Evolutionary conservation across 1,140 invertebrate genomes (phyloP).

Genomic region (Himalopsyche phryganea): DNA sequence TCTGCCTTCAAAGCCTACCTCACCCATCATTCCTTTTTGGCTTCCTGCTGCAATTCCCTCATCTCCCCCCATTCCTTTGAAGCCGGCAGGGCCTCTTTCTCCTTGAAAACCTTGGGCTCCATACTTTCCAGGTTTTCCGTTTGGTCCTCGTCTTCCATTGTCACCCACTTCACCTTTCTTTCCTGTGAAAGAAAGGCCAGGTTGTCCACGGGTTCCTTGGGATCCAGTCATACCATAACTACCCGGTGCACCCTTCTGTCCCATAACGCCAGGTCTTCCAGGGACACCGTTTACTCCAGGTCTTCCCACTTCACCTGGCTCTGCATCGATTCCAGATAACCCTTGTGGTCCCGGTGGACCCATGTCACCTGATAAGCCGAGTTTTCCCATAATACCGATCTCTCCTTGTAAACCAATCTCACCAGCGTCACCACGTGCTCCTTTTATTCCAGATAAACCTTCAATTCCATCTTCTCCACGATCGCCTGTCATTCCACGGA

Average conservation of each 20-base stretch:
- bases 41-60: slow-evolving; percentile 44
- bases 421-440: slow-evolving; percentile 52
- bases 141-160: slow-evolving; percentile 43
- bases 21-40: slow-evolving; percentile 45
- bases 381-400: slow-evolving; percentile 38
- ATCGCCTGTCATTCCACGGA: slow-evolving; percentile 44
- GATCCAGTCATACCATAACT: slow-evolving; percentile 47
- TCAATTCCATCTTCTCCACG: slow-evolving; percentile 40
- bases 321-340: slow-evolving; percentile 53
- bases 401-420: slow-evolving; percentile 52
- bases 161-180: slow-evolving; percentile 54
- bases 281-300: slow-evolving; percentile 48
- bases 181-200: slow-evolving; percentile 51
- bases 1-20: slow-evolving; percentile 45
- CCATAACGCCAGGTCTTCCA: slow-evolving; percentile 51
- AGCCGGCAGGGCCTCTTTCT: slow-evolving; percentile 38
- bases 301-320: slow-evolving; percentile 55
- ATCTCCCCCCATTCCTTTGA: slow-evolving; percentile 49
- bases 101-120: slow-evolving; percentile 39
- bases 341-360: slow-evolving; percentile 61
- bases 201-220: slow-evolving; percentile 49
- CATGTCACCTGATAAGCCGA: slow-evolving; percentile 54
- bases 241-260: slow-evolving; percentile 48
- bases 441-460: slow-evolving; percentile 49
- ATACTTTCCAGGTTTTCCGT: slow-evolving; percentile 38